A percentile compares a stretch with the other conserved stretches of the same genome.
These are phyloP conservation scores for Oreocharis arfaki DNA, from an alignment of 2,113 vertebrate species.

Conservation along the genomic window DNA sequence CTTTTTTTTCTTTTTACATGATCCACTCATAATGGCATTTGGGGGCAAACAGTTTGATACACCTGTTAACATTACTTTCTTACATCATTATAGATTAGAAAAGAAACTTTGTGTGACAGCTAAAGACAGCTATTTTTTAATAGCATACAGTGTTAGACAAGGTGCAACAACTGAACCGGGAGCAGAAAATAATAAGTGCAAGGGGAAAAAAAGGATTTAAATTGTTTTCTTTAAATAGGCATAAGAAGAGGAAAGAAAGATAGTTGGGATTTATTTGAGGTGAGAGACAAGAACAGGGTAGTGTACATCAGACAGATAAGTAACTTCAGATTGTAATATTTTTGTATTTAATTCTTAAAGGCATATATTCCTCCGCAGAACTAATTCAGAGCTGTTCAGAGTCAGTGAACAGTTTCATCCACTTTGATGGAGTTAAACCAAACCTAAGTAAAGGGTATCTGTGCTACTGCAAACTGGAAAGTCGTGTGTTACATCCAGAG, in stretches of 20 bases:
- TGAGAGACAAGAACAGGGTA: background rate
- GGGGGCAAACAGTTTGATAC: conserved; percentile 55
- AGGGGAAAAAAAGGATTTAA: conserved; percentile 7
- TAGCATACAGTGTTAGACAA: background rate
- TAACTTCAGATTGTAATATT: background rate
- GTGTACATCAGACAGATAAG: background rate
- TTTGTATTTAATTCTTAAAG: background rate
- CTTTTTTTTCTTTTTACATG: conserved; percentile 13
- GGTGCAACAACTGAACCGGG: conserved; percentile 9
- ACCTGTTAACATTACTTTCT: conserved; percentile 52
- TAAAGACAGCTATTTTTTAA: conserved; percentile 48
- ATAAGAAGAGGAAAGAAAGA: background rate
- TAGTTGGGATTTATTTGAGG: background rate
- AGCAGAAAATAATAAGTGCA: conserved; percentile 42
- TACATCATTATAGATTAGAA: conserved; percentile 20
- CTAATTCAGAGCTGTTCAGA: background rate
- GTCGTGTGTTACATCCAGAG: background rate
- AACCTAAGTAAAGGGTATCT: background rate
- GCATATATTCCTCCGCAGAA: background rate
- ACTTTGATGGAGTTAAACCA: background rate
- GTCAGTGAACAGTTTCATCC: background rate
- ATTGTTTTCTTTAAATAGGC: conserved; percentile 16
- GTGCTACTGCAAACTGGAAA: background rate
- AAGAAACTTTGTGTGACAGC: conserved; percentile 57
- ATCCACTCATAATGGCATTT: conserved; percentile 45